phyloP scores from a whole-genome alignment of 2,888 invertebrate genomes.

The Pollenia labialis region DNA sequence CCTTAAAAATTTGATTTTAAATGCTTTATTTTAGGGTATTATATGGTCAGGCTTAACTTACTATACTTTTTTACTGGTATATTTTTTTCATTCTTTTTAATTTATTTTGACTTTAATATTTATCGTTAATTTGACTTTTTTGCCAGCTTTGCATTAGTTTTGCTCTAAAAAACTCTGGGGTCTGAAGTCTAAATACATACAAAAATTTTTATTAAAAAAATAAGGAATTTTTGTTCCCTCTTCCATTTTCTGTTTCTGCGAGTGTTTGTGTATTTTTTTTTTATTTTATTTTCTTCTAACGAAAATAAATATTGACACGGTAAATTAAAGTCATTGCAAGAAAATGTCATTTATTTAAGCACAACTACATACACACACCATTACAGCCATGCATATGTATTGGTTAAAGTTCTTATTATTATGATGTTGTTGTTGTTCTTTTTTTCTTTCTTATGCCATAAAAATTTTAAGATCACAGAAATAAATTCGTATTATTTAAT shows the following conservation, averaged over 20 bases:
- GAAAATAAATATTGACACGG: conserved; percentile 81
- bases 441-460: conserved; percentile 37
- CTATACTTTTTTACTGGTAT: not conserved
- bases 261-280: conserved; percentile 11
- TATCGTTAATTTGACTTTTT: conserved; percentile 55
- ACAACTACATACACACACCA: conserved; percentile 21
- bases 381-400: conserved; percentile 26
- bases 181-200: conserved; percentile 28
- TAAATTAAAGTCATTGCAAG: conserved; percentile 79
- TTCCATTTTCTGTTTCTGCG: conserved; percentile 7
- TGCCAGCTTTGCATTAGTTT: conserved; percentile 64
- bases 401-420: conserved; percentile 70
- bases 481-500: not conserved
- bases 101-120: conserved; percentile 52
- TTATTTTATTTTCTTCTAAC: conserved; percentile 69
- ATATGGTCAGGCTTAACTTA: too few relatives aligned
- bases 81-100: not conserved
- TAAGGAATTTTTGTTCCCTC: conserved; percentile 48
- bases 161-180: conserved; percentile 63
- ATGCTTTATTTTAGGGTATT: not conserved
- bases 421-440: conserved; percentile 40
- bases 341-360: conserved; percentile 73
- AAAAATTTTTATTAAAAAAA: conserved; percentile 23
- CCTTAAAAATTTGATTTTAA: not conserved
- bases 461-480: conserved; percentile 66